These are phyloP conservation scores for Alentia gelatinosa DNA, from an alignment of 2,888 invertebrate genomes.

Conservation along the genomic window DNA sequence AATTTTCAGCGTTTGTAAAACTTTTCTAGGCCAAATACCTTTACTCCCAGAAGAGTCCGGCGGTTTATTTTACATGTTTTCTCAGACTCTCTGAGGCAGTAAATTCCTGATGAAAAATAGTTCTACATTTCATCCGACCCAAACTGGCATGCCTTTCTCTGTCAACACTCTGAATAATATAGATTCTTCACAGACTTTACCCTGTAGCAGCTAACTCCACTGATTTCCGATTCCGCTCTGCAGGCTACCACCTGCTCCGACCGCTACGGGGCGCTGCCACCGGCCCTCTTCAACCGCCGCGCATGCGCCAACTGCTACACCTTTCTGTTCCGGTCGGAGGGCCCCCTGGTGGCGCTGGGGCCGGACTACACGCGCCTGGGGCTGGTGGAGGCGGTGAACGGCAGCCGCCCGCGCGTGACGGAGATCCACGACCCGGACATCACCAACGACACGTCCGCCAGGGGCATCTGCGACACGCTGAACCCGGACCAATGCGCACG, in stretches of 20 bases:
- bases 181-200: no score
- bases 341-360: neutral
- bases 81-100: no score
- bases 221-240: no score
- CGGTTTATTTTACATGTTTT: no score
- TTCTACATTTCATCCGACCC: no score
- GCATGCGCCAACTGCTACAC: constrained; percentile 56
- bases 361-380: neutral
- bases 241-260: constrained; percentile 47
- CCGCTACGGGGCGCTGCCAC: constrained; percentile 44
- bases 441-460: neutral
- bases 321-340: constrained; percentile 52
- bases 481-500: constrained; percentile 45
- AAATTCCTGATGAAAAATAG: no score
- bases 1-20: no score
- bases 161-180: no score
- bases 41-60: no score
- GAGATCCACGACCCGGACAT: neutral
- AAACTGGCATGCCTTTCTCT: no score
- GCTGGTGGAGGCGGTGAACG: neutral
- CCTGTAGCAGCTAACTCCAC: no score
- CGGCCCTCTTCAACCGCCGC: constrained; percentile 50
- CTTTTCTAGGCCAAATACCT: no score
- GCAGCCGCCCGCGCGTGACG: neutral
- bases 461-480: neutral